These are phyloP conservation scores for Lapara coniferarum DNA, from an alignment of 2,888 invertebrate species.

Conservation along the genomic window DNA sequence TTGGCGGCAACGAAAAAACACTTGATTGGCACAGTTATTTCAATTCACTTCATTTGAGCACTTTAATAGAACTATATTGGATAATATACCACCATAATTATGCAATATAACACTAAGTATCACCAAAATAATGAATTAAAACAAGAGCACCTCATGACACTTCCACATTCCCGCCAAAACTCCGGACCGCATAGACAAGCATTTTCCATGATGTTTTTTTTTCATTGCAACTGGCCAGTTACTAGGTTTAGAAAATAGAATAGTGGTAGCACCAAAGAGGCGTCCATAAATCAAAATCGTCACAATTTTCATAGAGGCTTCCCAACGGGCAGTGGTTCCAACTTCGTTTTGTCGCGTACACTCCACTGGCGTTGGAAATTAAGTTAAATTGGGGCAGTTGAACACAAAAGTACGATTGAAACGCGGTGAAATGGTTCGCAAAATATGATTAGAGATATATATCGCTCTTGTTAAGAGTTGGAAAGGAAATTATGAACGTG, in stretches of 20 bases:
- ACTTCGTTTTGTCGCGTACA: slow-evolving; percentile 53
- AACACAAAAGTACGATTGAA: slow-evolving; percentile 5
- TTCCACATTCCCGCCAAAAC: too few relatives aligned
- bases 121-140: too few relatives aligned
- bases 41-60: too few relatives aligned
- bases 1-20: too few relatives aligned
- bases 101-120: too few relatives aligned
- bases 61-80: too few relatives aligned
- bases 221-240: background rate
- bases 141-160: too few relatives aligned
- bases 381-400: slow-evolving; percentile 12
- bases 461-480: background rate
- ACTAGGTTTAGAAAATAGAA: slow-evolving; percentile 30
- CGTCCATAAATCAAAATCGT: slow-evolving; percentile 41
- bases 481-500: too few relatives aligned
- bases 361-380: slow-evolving; percentile 44
- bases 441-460: background rate
- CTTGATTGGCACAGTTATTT: too few relatives aligned
- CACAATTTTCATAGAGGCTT: slow-evolving; percentile 50
- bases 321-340: slow-evolving; percentile 49
- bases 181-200: too few relatives aligned
- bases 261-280: slow-evolving; percentile 44
- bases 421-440: background rate
- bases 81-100: too few relatives aligned
- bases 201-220: too few relatives aligned